Evolutionary conservation across 2,797 vertebrate species (phyloP).

Genomic region (Liparis tanakae): DNA sequence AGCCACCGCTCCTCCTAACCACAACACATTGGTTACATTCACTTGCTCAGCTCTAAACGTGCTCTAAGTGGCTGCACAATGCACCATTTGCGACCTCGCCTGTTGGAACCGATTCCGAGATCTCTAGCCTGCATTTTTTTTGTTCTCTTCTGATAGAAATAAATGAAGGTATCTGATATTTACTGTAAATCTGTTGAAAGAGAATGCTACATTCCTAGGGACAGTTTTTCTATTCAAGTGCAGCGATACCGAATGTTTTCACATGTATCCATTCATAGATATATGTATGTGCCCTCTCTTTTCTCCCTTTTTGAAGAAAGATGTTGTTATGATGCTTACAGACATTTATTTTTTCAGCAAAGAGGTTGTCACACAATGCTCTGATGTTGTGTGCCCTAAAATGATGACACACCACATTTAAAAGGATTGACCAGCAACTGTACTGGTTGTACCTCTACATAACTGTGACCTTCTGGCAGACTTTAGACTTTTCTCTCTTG

Average conservation of each 20-base stretch:
- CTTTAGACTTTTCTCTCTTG: neutral
- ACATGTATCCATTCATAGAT: neutral
- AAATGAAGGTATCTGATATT: slow-evolving; percentile 24
- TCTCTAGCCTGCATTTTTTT: neutral
- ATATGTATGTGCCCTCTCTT: neutral
- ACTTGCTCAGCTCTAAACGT: slow-evolving; percentile 22
- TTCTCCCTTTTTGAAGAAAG: neutral
- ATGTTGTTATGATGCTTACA: neutral
- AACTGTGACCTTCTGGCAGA: neutral
- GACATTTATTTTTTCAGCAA: neutral
- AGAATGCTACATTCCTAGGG: slow-evolving; percentile 7
- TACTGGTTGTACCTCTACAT: neutral
- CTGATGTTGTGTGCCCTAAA: too few species aligned
- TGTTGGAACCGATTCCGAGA: slow-evolving; percentile 12
- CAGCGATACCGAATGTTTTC: neutral
- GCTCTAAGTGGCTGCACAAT: slow-evolving; percentile 13
- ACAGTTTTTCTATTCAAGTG: neutral
- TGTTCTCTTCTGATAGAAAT: slow-evolving; percentile 8
- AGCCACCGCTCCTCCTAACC: neutral
- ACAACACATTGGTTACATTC: slow-evolving; percentile 7
- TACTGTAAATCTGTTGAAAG: slow-evolving; percentile 30
- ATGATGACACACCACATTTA: neutral
- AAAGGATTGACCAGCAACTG: neutral
- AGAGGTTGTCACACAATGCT: neutral
- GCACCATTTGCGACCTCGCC: neutral